Evolutionary conservation across 2,113 vertebrate species (phyloP).

Genomic region (Polypterus bichir): DNA sequence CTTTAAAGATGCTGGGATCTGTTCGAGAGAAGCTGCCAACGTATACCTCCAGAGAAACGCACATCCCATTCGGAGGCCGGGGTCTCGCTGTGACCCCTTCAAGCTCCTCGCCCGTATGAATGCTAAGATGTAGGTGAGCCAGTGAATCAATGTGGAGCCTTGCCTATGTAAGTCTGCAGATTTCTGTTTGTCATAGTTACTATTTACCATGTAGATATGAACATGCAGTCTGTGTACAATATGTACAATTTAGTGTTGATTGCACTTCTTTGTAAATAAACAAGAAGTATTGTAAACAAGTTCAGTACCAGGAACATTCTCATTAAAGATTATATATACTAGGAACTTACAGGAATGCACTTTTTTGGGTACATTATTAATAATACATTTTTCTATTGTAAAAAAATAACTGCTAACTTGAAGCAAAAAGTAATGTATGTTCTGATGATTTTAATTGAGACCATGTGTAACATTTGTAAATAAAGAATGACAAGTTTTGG

Average conservation of each 20-base stretch:
- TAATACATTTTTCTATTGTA: constrained; percentile 81
- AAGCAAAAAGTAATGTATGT: constrained; percentile 45
- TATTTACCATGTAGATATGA: constrained; percentile 34
- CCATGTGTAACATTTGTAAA: constrained; percentile 82
- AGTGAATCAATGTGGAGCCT: not conserved
- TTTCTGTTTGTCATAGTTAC: too few relatives aligned
- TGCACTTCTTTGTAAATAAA: constrained; percentile 81
- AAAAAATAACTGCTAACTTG: constrained; percentile 65
- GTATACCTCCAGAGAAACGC: too few relatives aligned
- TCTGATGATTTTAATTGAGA: constrained; percentile 65
- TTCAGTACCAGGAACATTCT: constrained; percentile 48
- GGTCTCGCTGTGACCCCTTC: too few relatives aligned
- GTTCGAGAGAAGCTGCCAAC: too few relatives aligned
- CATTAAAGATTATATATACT: constrained; percentile 9
- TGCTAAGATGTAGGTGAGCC: too few relatives aligned
- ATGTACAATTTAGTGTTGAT: constrained; percentile 85
- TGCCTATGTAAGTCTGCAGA: not conserved
- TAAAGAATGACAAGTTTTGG: constrained; percentile 66
- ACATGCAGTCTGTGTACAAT: constrained; percentile 70
- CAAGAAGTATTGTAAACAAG: constrained; percentile 87
- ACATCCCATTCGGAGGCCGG: too few relatives aligned
- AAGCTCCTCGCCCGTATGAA: too few relatives aligned
- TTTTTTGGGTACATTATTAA: constrained; percentile 50
- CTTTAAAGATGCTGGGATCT: too few relatives aligned
- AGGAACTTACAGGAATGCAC: constrained; percentile 63